Conservation (phyloP, 2,113 vertebrate species). For the Grammomys dolichurus region DNA sequence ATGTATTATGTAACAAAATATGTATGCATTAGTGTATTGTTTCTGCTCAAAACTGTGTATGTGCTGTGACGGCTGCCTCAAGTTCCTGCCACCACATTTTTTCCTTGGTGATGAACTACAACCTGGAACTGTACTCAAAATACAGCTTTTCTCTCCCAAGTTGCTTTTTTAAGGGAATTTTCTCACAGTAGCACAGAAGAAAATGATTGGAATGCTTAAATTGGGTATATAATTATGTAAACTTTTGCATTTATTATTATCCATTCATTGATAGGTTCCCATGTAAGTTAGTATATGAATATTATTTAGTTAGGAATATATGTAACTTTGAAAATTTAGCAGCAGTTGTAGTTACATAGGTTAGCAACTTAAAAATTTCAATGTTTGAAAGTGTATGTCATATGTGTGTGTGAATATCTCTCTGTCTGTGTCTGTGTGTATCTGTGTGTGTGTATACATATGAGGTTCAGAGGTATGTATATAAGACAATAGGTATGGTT, state of each 20-base stretch:
- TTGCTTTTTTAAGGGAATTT: neutral
- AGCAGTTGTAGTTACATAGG: neutral
- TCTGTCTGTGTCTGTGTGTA: no score
- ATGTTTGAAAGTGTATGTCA: neutral
- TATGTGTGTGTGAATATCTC: no score
- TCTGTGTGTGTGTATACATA: neutral
- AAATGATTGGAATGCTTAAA: neutral
- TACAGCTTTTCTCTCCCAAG: no score
- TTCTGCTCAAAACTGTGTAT: neutral
- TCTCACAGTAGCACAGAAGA: neutral
- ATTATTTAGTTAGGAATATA: neutral
- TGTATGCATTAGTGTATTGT: neutral
- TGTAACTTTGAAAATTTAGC: neutral
- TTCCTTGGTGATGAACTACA: no score
- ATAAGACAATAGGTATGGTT: neutral
- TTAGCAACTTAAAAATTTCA: neutral
- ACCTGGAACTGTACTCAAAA: no score
- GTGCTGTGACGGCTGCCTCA: no score
- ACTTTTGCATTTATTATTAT: neutral
- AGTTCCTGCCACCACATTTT: no score
- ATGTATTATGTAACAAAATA: neutral
- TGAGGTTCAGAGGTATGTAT: neutral
- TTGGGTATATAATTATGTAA: neutral
- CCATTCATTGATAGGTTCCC: neutral
- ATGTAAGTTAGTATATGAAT: neutral